These are phyloP conservation scores for Eurytoma adleriae DNA, from an alignment of 2,888 invertebrate genomes.

Conservation along the genomic window DNA sequence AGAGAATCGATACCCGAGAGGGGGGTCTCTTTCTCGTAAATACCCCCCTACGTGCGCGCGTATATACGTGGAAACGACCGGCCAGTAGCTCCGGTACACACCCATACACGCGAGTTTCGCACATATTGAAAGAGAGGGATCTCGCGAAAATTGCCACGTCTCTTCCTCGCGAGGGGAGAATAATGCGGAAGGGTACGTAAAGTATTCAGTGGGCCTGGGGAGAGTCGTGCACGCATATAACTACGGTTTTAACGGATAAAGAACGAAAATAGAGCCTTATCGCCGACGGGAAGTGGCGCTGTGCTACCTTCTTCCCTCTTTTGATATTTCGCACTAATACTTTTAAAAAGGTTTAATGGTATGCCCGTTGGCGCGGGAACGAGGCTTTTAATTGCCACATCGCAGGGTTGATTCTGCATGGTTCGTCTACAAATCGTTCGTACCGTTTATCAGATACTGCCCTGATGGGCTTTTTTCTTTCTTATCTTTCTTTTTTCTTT, in stretches of 20 bases:
- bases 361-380: background rate
- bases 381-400: background rate
- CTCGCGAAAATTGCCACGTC: background rate
- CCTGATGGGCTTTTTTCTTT: too few relatives aligned
- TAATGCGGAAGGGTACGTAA: background rate
- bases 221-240: background rate
- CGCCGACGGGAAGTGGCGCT: background rate
- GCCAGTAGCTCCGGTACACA: too few relatives aligned
- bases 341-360: background rate
- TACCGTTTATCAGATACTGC: too few relatives aligned
- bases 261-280: conserved; percentile 1
- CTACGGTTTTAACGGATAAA: background rate
- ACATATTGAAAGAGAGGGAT: background rate
- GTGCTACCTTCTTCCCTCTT: background rate
- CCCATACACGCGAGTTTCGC: background rate
- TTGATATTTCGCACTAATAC: background rate
- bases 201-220: background rate
- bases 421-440: too few relatives aligned
- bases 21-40: background rate
- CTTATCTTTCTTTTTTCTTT: too few relatives aligned
- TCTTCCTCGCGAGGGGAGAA: background rate
- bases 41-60: background rate
- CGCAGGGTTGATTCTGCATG: background rate
- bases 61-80: too few relatives aligned
- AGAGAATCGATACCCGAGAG: background rate